Conservation (phyloP, 2,888 invertebrate genomes). For the Stomorhina lunata region DNA sequence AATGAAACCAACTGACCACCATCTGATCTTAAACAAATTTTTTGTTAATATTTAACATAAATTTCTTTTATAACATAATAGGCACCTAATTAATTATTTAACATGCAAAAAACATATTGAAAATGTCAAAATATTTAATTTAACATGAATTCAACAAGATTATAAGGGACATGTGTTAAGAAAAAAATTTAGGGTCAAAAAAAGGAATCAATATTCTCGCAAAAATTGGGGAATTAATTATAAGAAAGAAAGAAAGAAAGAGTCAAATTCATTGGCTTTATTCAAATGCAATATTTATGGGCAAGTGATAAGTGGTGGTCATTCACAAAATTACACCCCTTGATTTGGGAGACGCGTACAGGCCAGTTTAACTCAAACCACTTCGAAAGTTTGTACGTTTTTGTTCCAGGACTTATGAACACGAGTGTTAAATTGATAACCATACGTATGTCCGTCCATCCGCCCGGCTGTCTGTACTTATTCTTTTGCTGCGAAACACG, state of each 20-base stretch:
- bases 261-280: constrained; percentile 5
- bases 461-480: neutral
- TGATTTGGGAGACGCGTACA: constrained; percentile 25
- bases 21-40: constrained; percentile 8
- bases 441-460: constrained; percentile 16
- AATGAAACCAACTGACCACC: neutral
- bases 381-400: neutral
- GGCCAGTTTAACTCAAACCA: neutral
- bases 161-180: constrained; percentile 30
- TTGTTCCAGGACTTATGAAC: constrained; percentile 4
- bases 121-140: constrained; percentile 57
- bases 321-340: constrained; percentile 59
- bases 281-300: neutral
- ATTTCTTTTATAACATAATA: constrained; percentile 29
- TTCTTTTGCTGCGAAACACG: constrained; percentile 43
- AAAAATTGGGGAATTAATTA: neutral
- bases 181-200: neutral
- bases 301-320: constrained; percentile 61
- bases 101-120: constrained; percentile 11
- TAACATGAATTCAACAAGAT: constrained; percentile 47
- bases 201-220: neutral
- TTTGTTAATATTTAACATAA: neutral
- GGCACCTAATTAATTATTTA: neutral
- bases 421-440: constrained; percentile 61
- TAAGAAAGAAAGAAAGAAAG: constrained; percentile 21